These are phyloP conservation scores for Amphipoea oculea DNA, from an alignment of 2,888 invertebrate species.

Conservation along the genomic window DNA sequence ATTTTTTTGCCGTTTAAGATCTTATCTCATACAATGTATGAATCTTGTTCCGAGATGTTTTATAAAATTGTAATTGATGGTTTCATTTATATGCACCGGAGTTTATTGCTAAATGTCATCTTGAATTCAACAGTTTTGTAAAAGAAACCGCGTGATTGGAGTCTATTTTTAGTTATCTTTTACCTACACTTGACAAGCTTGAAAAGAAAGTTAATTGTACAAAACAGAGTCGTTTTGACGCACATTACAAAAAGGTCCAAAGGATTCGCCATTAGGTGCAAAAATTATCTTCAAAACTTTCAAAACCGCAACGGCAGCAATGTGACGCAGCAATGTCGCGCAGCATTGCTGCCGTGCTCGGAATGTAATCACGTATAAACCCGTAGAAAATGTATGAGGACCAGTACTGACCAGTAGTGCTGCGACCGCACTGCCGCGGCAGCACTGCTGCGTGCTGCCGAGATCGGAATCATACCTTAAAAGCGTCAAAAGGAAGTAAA, in stretches of 20 bases:
- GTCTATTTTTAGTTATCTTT: background rate
- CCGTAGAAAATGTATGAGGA: too few relatives aligned
- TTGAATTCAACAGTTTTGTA: background rate
- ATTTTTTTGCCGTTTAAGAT: conserved; percentile 65
- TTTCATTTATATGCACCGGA: conserved; percentile 41
- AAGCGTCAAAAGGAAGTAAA: background rate
- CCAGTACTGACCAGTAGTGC: too few relatives aligned
- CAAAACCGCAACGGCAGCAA: too few relatives aligned
- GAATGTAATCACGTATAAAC: too few relatives aligned
- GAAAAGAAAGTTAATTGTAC: background rate
- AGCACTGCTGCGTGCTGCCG: too few relatives aligned
- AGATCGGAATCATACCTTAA: too few relatives aligned
- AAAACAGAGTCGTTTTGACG: background rate
- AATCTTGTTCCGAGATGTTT: conserved; percentile 40
- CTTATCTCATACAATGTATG: conserved; percentile 62
- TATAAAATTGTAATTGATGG: conserved; percentile 58
- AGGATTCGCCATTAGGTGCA: background rate
- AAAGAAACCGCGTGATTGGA: background rate
- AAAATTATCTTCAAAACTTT: background rate
- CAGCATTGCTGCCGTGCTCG: too few relatives aligned
- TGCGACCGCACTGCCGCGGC: too few relatives aligned
- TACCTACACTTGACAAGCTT: background rate
- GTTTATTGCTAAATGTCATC: conserved; percentile 25
- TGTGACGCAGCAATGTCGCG: too few relatives aligned
- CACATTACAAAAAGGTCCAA: background rate